These are phyloP conservation scores for Pogona vitticeps DNA, from an alignment of 2,113 vertebrate species.

Conservation along the genomic window DNA sequence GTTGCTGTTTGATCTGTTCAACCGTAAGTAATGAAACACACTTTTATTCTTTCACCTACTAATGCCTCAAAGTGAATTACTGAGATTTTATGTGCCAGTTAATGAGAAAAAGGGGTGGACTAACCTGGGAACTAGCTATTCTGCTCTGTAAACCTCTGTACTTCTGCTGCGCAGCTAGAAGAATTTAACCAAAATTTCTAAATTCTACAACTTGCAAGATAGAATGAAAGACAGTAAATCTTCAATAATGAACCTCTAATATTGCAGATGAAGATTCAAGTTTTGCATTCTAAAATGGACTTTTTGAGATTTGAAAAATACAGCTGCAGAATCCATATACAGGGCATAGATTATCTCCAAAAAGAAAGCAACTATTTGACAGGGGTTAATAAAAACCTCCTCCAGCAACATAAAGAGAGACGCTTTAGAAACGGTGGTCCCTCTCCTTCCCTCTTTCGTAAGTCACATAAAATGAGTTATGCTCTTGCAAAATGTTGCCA, in stretches of 20 bases:
- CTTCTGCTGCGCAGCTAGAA: no score
- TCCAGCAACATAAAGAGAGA: not conserved
- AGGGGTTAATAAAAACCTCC: not conserved
- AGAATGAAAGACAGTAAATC: not conserved
- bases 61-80: no score
- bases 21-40: no score
- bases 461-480: not conserved
- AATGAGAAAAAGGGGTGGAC: no score
- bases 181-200: not conserved
- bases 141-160: no score
- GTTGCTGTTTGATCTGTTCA: no score
- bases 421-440: not conserved
- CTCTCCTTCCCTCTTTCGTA: not conserved
- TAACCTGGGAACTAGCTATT: no score
- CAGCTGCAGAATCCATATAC: not conserved
- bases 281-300: not conserved
- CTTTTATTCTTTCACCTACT: no score
- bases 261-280: not conserved
- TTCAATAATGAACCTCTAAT: not conserved
- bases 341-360: not conserved
- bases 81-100: no score
- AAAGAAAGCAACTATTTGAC: not conserved
- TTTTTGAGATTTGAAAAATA: not conserved
- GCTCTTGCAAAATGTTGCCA: not conserved
- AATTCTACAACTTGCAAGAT: not conserved